Base-by-base conservation (phyloP, 1,140 invertebrate species). In the Drosophila erecta region DNA sequence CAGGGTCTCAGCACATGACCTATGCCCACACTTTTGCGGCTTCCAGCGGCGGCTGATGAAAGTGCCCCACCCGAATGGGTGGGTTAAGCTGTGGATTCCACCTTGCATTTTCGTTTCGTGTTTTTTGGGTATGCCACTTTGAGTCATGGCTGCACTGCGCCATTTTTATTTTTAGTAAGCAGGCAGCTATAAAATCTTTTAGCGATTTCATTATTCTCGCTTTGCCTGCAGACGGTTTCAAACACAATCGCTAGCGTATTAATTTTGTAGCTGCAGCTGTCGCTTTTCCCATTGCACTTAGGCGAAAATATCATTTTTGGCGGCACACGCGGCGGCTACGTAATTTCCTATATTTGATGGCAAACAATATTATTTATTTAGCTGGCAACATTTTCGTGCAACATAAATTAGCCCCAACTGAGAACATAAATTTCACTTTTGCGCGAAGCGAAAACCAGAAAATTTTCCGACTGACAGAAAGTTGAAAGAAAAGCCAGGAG, bases 241-340 rank as follows among this genome's bases (percentile, higher is more conserved):
- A 58, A 73, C 62, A 85, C 81, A 81, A 86, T 85, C 62, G 77
- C 40, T 59, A 20, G 46, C 35, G 50, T 61, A 81, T 85, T 77
- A 80, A 85, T 80, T 84, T 72, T 62, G 33, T 62, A 49, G 27
- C 54, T 86, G 73, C 81, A 85, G 81, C 81, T 86, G 81, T 85
- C 81, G 67, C 70, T 44, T 65, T 74, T 79, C 22, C 38, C 61
- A 41, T 60, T 73, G 71, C 59, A 56, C 57, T 78, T 73, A 57
- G 55, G 30, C 24, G 33, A 65, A 72, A 72, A 43, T 30, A 43
- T 61, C 55, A 58, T 33, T 57, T 38, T 56, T 57, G 38, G 62
- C 47, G 81, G 73, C 59, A 49, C 67, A 85, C 73, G 73, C 69
- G 74, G 69, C 74, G 83, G 46, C 70, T 86, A 81, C 83, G 83